These are phyloP conservation scores for Eretmocerus hayati DNA, from an alignment of 2,888 invertebrate species.

Conservation along the genomic window DNA sequence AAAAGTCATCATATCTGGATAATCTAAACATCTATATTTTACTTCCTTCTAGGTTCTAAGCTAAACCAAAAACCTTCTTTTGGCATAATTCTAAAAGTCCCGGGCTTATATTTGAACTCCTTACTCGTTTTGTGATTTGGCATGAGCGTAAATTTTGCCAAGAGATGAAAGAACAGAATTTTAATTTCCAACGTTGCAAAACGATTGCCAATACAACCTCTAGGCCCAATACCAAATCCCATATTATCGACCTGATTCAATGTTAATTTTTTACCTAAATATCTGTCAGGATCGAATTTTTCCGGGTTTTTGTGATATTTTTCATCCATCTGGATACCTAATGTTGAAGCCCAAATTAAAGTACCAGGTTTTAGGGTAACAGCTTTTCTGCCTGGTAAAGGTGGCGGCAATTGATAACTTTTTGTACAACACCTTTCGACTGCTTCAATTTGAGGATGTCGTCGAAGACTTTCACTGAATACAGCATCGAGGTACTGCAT, in stretches of 20 bases:
- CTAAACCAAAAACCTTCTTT: constrained; percentile 32
- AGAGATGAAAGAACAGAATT: constrained; percentile 25
- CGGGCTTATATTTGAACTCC: constrained; percentile 12
- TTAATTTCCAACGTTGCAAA: constrained; percentile 31
- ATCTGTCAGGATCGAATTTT: constrained; percentile 45
- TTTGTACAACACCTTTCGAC: constrained; percentile 36
- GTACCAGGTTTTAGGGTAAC: constrained; percentile 34
- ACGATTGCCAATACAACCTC: constrained; percentile 40
- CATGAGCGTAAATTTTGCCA: constrained; percentile 25
- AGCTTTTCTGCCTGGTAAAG: constrained; percentile 33
- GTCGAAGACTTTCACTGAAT: constrained; percentile 32
- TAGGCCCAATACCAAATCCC: constrained; percentile 40
- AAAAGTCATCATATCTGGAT: too few relatives aligned
- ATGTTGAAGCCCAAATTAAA: constrained; percentile 35
- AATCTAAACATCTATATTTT: too few relatives aligned
- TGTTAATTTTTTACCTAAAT: constrained; percentile 19
- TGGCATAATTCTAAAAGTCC: constrained; percentile 19
- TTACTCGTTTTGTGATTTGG: constrained; percentile 28
- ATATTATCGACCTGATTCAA: constrained; percentile 7
- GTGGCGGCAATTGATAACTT: constrained; percentile 36
- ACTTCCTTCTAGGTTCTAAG: constrained; percentile 21
- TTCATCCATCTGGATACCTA: constrained; percentile 40
- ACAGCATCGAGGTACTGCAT: constrained; percentile 38
- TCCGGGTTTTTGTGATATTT: constrained; percentile 41
- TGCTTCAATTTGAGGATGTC: constrained; percentile 30